Base-by-base conservation (phyloP, 2,888 invertebrate genomes). In the Griposia aprilina region DNA sequence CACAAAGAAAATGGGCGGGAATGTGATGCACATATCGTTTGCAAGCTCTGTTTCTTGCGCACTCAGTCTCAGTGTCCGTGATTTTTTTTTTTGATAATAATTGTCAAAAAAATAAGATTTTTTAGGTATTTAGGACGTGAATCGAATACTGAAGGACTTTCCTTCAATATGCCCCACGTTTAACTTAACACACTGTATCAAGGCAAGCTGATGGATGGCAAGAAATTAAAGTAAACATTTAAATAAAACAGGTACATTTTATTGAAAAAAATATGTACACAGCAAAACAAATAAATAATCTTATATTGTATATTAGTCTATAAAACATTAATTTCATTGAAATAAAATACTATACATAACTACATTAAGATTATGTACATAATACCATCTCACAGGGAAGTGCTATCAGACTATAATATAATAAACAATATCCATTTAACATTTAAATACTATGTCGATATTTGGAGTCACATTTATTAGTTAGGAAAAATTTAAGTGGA, bases 271-370 rank as follows among this genome's bases (percentile, higher is more conserved):
- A 96, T 96, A 97, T 97, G 96, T 97, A 97, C 97, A 96, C 96
- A 96, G 96, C 96, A 97, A 96, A 97, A 97, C 96, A 96, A 97
- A 97, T 97, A 96, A 97, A 97, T 97, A 97, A 96, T 96, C 96
- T 97, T 97, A 97, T 95, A 87, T 96, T 96, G 96, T 97, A 96
- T 96, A 97, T 96, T 96, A 96, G 95, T 97, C 96, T 97, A 96
- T 96, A 96, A 96, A 97, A 96, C 97, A 97, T 96, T 96, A 96
- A 96, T 96, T 96, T 96, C 96, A 96, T 94, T 94, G 96, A 96
- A 97, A 96, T 97, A 96, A 96, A 96, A 96, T 96, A 95, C 95
- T 96, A 96, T 97, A 96, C 96, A 96, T 96, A 96, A 95, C 96
- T 96, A 96, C 94, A 93, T 91, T 95, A 95, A 94, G 93, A 94